Conservation (phyloP, 2,888 invertebrate genomes). For the Patella ulyssiponensis region DNA sequence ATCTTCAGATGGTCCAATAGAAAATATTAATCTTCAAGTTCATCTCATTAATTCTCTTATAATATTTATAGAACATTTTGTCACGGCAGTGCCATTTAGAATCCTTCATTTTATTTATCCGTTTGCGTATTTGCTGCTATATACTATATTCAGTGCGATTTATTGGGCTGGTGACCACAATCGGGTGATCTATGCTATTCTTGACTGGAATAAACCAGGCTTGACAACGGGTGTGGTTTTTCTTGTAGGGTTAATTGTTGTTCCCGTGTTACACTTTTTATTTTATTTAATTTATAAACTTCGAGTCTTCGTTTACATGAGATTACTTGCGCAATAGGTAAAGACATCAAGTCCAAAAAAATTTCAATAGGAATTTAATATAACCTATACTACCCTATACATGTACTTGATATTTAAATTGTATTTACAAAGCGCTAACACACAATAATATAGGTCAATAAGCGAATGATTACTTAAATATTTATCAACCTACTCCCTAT, state of each 20-base stretch:
- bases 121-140: conserved; percentile 53
- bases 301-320: conserved; percentile 34
- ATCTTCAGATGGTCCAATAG: not conserved
- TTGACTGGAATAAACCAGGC: conserved; percentile 64
- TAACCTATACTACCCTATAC: too few relatives aligned
- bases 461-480: too few relatives aligned
- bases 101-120: conserved; percentile 60
- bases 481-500: too few relatives aligned
- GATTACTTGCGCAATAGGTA: not conserved
- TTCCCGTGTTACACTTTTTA: conserved; percentile 52
- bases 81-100: conserved; percentile 58
- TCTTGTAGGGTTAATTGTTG: conserved; percentile 48
- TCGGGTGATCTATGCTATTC: conserved; percentile 61
- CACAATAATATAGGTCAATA: too few relatives aligned
- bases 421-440: too few relatives aligned
- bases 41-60: conserved; percentile 63
- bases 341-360: too few relatives aligned
- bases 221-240: conserved; percentile 44
- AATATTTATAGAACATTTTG: conserved; percentile 55
- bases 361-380: not conserved
- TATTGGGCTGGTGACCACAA: conserved; percentile 59
- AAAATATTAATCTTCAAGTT: conserved; percentile 51
- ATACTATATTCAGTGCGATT: conserved; percentile 58
- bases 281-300: conserved; percentile 55
- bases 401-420: too few relatives aligned